Evolutionary conservation across 2,797 vertebrate species (phyloP).

Genomic region (Artibeus jamaicensis): DNA sequence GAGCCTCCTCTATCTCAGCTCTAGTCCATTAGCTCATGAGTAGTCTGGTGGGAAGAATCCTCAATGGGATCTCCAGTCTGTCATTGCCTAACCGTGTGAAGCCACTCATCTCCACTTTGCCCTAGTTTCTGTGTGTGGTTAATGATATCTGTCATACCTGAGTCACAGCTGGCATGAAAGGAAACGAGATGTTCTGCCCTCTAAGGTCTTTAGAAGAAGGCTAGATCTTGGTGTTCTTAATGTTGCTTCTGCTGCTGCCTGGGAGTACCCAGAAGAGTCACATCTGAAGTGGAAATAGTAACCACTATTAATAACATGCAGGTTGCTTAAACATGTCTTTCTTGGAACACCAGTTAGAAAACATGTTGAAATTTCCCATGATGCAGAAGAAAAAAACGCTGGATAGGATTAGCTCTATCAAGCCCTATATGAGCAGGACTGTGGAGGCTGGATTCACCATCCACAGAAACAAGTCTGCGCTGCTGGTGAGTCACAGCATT

Average conservation of each 20-base stretch:
- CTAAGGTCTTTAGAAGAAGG: slow-evolving; percentile 22
- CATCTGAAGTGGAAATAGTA: not conserved
- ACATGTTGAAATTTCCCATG: not conserved
- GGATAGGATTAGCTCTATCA: not conserved
- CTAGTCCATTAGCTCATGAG: slow-evolving; percentile 24
- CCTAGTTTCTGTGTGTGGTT: not conserved
- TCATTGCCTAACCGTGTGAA: not conserved
- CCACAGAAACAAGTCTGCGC: not conserved
- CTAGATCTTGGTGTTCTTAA: not conserved
- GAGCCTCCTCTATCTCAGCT: not conserved
- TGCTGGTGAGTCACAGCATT: not conserved
- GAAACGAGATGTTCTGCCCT: not conserved
- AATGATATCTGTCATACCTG: slow-evolving; percentile 9
- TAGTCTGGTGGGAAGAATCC: not conserved
- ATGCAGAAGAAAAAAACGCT: not conserved
- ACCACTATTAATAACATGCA: not conserved
- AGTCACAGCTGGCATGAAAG: slow-evolving; percentile 29
- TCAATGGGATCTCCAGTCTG: not conserved
- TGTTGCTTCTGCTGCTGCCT: not conserved
- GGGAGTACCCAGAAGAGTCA: not conserved
- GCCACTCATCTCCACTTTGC: not conserved
- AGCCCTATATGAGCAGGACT: not conserved
- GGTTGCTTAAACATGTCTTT: not conserved
- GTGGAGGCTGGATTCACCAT: not conserved
- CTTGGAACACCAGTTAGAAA: not conserved